These are phyloP conservation scores for Hemicentrotus pulcherrimus DNA, from an alignment of 35 echinoderm and acorn worm genomes.

Conservation along the genomic window DNA sequence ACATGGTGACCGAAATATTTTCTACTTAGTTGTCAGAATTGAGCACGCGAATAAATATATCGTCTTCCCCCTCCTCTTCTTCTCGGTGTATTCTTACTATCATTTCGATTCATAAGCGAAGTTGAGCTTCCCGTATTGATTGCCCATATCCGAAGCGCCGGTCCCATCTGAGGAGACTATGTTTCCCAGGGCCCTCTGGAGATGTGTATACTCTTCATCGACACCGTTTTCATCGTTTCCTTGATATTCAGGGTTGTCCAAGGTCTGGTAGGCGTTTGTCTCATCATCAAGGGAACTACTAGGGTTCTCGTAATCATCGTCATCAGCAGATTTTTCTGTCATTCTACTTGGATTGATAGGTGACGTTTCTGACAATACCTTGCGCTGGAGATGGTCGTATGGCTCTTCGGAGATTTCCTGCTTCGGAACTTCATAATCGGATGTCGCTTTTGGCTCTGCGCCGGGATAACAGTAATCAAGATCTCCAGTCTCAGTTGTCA, in stretches of 20 bases:
- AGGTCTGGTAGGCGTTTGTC: background rate
- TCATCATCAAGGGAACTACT: background rate
- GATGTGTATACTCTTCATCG: background rate
- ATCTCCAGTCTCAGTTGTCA: no score
- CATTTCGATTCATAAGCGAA: no score
- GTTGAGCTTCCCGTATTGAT: background rate
- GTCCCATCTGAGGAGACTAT: background rate
- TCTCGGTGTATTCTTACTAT: no score
- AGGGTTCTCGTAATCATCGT: background rate
- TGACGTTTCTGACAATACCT: background rate
- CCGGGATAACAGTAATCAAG: background rate
- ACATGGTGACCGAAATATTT: no score
- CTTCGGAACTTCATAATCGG: background rate
- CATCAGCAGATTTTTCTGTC: background rate
- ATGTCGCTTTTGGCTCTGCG: background rate
- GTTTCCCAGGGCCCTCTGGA: background rate
- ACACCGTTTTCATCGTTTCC: background rate
- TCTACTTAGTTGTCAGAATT: no score
- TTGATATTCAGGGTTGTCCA: background rate
- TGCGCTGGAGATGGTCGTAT: background rate
- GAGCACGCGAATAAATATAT: no score
- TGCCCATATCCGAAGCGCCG: background rate
- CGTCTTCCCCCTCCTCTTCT: no score
- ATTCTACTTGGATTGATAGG: background rate
- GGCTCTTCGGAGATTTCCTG: background rate